Percentiles rank a stretch among this genome's conserved stretches.
These are phyloP conservation scores for Scyliorhinus canicula DNA, from an alignment of 2,797 vertebrate genomes.

Conservation along the genomic window DNA sequence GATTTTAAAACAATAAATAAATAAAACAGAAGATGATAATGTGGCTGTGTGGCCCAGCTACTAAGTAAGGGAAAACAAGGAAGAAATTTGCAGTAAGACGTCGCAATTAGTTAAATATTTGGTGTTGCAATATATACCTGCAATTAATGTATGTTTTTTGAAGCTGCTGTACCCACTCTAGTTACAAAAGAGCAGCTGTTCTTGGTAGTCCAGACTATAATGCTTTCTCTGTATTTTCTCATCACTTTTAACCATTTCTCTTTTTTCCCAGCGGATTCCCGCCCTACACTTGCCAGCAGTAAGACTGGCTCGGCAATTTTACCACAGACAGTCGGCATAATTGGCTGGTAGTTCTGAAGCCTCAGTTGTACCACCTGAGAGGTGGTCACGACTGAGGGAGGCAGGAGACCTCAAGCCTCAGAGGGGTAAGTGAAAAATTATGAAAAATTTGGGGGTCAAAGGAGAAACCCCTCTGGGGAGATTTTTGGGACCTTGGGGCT, in stretches of 20 bases:
- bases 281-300: not conserved
- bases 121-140: not conserved
- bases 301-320: not conserved
- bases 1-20: not conserved
- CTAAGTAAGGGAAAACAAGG: no score
- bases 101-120: not conserved
- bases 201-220: not conserved
- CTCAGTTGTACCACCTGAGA: not conserved
- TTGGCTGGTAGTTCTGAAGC: not conserved
- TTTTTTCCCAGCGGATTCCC: not conserved
- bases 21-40: not conserved
- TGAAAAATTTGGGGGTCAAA: not conserved
- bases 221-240: not conserved
- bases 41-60: not conserved
- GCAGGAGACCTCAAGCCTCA: no score
- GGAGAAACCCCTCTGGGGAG: not conserved
- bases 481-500: not conserved
- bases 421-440: not conserved
- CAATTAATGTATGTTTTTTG: not conserved
- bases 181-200: not conserved
- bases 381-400: not conserved
- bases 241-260: not conserved
- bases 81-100: not conserved
- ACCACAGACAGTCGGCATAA: not conserved
- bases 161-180: not conserved